A percentile compares a stretch with the other conserved stretches of the same genome.
These are phyloP conservation scores for Brachionichthys hirsutus DNA, from an alignment of 2,113 vertebrate species.

Conservation along the genomic window DNA sequence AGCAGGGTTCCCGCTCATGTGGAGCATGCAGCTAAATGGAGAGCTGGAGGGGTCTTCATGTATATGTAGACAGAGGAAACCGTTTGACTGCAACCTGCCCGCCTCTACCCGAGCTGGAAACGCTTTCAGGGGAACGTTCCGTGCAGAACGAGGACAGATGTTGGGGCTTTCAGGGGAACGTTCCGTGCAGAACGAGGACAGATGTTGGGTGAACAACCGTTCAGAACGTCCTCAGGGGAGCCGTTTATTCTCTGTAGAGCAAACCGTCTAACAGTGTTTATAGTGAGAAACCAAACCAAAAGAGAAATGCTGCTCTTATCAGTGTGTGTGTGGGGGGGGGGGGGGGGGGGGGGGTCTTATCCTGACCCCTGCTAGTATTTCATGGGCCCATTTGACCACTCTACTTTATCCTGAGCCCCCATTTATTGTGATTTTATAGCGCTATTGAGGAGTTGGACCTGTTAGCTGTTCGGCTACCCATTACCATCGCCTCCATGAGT, in stretches of 20 bases:
- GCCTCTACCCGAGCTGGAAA: conserved; percentile 39
- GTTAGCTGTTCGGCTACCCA: conserved; percentile 76
- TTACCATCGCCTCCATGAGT: conserved; percentile 67
- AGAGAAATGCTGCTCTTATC: conserved; percentile 13
- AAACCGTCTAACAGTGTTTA: conserved; percentile 41
- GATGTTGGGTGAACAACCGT: conserved; percentile 62
- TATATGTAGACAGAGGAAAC: neutral
- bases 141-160: conserved; percentile 69
- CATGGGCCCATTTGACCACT: conserved; percentile 72
- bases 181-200: conserved; percentile 62
- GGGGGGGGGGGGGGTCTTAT: conserved; percentile 6
- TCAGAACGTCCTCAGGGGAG: conserved; percentile 61
- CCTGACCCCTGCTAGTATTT: conserved; percentile 62
- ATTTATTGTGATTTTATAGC: conserved; percentile 76
- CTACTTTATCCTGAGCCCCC: conserved; percentile 60
- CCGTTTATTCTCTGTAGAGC: conserved; percentile 49
- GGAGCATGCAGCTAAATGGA: too few relatives aligned
- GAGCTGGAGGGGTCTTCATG: neutral
- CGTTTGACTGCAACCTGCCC: conserved; percentile 39
- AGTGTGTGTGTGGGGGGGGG: conserved; percentile 1
- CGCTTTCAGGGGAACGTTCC: conserved; percentile 58
- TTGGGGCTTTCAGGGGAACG: conserved; percentile 60
- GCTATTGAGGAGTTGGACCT: conserved; percentile 75
- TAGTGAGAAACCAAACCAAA: neutral
- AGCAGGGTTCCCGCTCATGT: too few relatives aligned